Conservation (phyloP, 2,113 vertebrate species). For the Tursiops truncatus region DNA sequence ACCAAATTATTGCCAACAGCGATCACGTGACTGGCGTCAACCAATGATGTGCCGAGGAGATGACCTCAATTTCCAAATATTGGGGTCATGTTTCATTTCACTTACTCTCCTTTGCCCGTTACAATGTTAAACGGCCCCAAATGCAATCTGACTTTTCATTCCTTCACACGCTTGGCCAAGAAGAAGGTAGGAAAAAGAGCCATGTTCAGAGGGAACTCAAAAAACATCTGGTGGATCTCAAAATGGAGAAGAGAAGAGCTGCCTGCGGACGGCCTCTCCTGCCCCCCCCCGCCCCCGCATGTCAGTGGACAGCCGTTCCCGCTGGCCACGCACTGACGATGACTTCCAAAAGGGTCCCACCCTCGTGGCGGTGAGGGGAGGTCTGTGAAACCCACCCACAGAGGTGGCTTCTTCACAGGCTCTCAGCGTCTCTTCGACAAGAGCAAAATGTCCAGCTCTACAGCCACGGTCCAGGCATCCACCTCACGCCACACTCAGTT, state of each 20-base stretch:
- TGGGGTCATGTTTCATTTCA: slow-evolving; percentile 79
- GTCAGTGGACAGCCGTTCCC: neutral
- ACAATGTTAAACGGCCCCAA: slow-evolving; percentile 64
- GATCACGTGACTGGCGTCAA: slow-evolving; percentile 20
- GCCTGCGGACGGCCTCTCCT: neutral
- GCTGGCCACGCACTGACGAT: fast-evolving
- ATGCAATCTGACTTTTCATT: slow-evolving; percentile 56
- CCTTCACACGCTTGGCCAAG: slow-evolving; percentile 64
- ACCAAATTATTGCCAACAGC: slow-evolving; percentile 51
- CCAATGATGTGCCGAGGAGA: slow-evolving; percentile 51
- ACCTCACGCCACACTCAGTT: neutral
- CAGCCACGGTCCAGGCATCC: neutral
- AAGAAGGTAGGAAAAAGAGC: neutral
- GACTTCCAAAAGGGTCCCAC: slow-evolving; percentile 28
- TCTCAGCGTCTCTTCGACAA: neutral
- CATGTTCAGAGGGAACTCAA: slow-evolving; percentile 9
- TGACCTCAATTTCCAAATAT: slow-evolving; percentile 80
- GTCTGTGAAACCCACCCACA: neutral
- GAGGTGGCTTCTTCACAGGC: neutral
- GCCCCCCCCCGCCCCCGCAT: neutral
- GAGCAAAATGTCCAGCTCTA: neutral
- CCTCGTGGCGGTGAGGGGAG: neutral
- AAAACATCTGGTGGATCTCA: slow-evolving; percentile 64
- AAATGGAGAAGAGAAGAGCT: neutral
- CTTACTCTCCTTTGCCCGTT: slow-evolving; percentile 66